Percentiles rank a stretch among this genome's conserved stretches.
These are phyloP conservation scores for Rhaphigaster nebulosa DNA, from an alignment of 2,888 invertebrate genomes.

Conservation along the genomic window DNA sequence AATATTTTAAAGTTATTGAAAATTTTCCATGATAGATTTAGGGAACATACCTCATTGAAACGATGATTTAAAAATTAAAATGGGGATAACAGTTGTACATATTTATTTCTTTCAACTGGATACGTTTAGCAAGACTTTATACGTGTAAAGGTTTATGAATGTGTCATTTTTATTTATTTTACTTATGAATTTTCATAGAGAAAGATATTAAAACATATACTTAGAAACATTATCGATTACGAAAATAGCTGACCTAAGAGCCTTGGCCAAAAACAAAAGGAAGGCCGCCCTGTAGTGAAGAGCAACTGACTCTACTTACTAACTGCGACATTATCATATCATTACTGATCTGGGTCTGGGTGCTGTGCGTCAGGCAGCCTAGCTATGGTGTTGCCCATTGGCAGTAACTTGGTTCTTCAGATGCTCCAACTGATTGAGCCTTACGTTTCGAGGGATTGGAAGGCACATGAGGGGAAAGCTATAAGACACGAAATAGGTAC, in stretches of 20 bases:
- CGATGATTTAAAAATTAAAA: too few relatives aligned
- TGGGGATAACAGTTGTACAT: too few relatives aligned
- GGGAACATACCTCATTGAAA: too few relatives aligned
- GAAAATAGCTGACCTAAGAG: not conserved
- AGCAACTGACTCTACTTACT: not conserved
- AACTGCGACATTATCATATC: slow-evolving; percentile 35
- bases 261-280: slow-evolving; percentile 20
- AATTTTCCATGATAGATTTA: too few relatives aligned
- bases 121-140: too few relatives aligned
- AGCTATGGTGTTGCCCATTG: not conserved
- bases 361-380: not conserved
- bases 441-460: not conserved
- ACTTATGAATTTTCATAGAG: too few relatives aligned
- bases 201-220: too few relatives aligned
- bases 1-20: too few relatives aligned
- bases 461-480: not conserved
- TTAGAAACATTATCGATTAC: not conserved
- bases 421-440: not conserved
- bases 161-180: too few relatives aligned
- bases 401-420: not conserved
- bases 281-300: not conserved
- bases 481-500: not conserved
- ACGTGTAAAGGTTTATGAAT: too few relatives aligned
- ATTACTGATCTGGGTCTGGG: not conserved
- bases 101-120: too few relatives aligned